Evolutionary conservation across 2,888 invertebrate species (phyloP).

Genomic region (Tigriopus californicus): DNA sequence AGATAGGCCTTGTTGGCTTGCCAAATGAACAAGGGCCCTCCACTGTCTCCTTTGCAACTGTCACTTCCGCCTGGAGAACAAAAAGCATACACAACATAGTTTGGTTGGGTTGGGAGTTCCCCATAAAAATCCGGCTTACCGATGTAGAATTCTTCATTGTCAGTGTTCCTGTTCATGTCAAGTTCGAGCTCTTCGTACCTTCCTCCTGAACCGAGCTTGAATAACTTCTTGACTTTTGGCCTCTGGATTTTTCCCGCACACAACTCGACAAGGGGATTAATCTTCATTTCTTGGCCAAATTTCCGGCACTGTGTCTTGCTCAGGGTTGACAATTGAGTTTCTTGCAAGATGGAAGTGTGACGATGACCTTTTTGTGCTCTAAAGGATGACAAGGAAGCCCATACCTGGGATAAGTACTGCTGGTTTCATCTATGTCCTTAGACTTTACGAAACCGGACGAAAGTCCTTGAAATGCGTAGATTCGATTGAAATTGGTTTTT

Average conservation of each 20-base stretch:
- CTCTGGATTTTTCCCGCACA: neutral
- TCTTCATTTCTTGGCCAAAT: neutral
- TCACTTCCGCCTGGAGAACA: neutral
- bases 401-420: neutral
- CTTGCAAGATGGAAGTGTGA: neutral
- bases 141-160: too few species aligned
- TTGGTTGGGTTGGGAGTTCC: too few species aligned
- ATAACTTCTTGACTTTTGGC: too few species aligned
- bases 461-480: too few species aligned
- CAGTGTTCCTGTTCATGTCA: too few species aligned
- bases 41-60: constrained; percentile 1
- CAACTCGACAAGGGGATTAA: neutral
- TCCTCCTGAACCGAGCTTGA: too few species aligned
- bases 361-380: neutral
- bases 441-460: too few species aligned
- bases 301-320: neutral
- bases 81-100: too few species aligned
- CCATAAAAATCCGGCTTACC: too few species aligned
- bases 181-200: too few species aligned
- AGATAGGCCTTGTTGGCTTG: neutral
- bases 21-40: neutral
- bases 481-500: too few species aligned
- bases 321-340: neutral
- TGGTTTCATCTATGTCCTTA: neutral
- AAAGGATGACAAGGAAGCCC: neutral